Evolutionary conservation across 2,113 vertebrate species (phyloP).

Genomic region (Hassar affinis): DNA sequence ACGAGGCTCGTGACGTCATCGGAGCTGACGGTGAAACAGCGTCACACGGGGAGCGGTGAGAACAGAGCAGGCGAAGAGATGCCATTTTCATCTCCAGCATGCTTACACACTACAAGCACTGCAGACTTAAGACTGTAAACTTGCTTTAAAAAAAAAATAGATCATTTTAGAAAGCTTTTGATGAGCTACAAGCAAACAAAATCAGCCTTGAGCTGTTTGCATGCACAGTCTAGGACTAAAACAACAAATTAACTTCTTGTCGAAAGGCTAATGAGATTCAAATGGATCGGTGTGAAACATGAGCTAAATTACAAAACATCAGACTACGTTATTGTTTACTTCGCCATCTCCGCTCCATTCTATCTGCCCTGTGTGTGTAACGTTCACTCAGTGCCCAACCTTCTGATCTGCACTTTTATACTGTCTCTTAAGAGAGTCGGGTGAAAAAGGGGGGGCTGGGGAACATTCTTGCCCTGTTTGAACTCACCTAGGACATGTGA

Average conservation of each 20-base stretch:
- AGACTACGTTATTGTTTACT: slow-evolving; percentile 3
- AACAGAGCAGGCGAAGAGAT: neutral
- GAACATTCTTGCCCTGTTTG: neutral
- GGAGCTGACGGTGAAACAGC: slow-evolving; percentile 23
- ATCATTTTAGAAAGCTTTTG: neutral
- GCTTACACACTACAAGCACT: neutral
- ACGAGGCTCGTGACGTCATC: slow-evolving; percentile 43
- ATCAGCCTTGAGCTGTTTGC: neutral
- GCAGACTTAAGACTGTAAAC: neutral
- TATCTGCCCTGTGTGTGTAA: neutral
- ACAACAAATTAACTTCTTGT: neutral
- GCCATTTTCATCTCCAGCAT: slow-evolving; percentile 13
- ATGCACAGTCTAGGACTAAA: neutral
- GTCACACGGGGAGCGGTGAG: slow-evolving; percentile 46
- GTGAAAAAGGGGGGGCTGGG: neutral
- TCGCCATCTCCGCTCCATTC: neutral
- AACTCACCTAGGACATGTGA: slow-evolving; percentile 2
- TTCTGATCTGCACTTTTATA: neutral
- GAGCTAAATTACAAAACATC: neutral
- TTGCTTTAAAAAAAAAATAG: neutral
- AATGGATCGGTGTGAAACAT: neutral
- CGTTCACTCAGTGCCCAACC: neutral
- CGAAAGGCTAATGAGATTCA: neutral
- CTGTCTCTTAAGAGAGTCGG: neutral
- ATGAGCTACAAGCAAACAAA: neutral